phyloP scores from a whole-genome alignment of 1,140 invertebrate genomes.

The Conopomorpha cramerella region DNA sequence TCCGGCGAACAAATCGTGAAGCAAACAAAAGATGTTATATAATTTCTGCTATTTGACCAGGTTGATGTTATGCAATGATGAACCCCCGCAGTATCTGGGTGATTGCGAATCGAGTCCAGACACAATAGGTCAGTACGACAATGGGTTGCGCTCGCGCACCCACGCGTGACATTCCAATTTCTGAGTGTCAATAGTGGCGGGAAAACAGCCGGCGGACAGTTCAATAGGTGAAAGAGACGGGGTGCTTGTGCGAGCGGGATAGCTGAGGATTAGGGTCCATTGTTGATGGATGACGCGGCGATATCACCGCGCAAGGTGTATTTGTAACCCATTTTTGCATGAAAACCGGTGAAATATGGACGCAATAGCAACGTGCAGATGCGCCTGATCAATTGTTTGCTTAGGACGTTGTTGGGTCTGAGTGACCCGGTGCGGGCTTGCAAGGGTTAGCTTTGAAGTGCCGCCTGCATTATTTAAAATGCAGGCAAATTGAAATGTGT shows the following conservation, averaged over 20 bases:
- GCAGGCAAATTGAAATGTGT: neutral
- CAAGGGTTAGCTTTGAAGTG: constrained; percentile 32
- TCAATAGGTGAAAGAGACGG: constrained; percentile 18
- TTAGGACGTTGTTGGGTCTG: constrained; percentile 27
- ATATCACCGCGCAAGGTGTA: constrained; percentile 40
- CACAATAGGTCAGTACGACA: constrained; percentile 19
- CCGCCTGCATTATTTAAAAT: too few relatives aligned
- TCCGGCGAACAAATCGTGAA: too few relatives aligned
- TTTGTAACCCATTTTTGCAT: constrained; percentile 45
- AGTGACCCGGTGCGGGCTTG: constrained; percentile 18
- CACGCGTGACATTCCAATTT: constrained; percentile 44
- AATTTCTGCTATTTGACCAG: too few relatives aligned
- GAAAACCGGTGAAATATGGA: constrained; percentile 24
- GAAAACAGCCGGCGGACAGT: constrained; percentile 16
- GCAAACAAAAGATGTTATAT: too few relatives aligned
- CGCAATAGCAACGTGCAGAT: constrained; percentile 45
- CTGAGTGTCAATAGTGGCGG: constrained; percentile 32
- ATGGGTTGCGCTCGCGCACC: constrained; percentile 35
- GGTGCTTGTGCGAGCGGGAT: constrained; percentile 18
- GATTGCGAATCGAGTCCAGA: constrained; percentile 15
- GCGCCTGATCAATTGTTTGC: constrained; percentile 35
- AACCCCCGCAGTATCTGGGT: constrained; percentile 15
- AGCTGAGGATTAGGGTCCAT: constrained; percentile 25
- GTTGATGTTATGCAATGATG: too few relatives aligned
- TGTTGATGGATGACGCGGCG: constrained; percentile 23